Evolutionary conservation across 2,888 invertebrate genomes (phyloP).

Genomic region (Tridacna gigas): DNA sequence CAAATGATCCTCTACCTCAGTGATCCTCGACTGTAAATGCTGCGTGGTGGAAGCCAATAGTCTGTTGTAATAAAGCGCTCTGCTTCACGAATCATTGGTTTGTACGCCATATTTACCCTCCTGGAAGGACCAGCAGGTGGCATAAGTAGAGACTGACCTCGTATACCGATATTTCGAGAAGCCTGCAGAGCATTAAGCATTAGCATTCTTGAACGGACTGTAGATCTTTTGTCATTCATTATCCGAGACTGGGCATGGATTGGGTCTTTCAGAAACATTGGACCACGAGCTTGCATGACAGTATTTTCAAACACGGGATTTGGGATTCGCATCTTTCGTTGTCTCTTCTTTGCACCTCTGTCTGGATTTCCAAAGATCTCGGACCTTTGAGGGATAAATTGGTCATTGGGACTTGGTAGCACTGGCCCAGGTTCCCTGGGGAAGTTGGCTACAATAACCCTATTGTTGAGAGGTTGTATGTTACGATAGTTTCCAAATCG

Average conservation of each 20-base stretch:
- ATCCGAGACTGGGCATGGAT: too few relatives aligned
- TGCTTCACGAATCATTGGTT: background rate
- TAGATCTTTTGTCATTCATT: too few relatives aligned
- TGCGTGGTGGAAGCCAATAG: too few relatives aligned
- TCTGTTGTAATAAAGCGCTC: background rate
- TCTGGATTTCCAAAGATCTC: background rate
- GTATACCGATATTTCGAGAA: background rate
- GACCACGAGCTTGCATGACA: background rate
- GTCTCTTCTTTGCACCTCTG: background rate
- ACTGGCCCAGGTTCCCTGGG: slow-evolving; percentile 29
- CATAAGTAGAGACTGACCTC: background rate
- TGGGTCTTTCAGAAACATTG: too few relatives aligned
- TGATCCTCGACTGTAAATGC: too few relatives aligned
- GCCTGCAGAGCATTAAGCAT: background rate
- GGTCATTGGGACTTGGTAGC: slow-evolving; percentile 49
- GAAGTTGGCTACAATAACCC: slow-evolving; percentile 61
- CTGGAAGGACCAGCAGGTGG: background rate
- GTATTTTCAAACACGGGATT: background rate
- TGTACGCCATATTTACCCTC: background rate
- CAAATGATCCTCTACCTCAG: too few relatives aligned
- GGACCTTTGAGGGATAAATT: background rate
- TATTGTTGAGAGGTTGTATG: slow-evolving; percentile 59
- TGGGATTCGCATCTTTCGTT: too few relatives aligned
- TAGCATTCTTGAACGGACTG: background rate
- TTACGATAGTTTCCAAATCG: slow-evolving; percentile 63